Evolutionary conservation across 2,888 invertebrate genomes (phyloP).

Genomic region (Melipona bicolor): DNA sequence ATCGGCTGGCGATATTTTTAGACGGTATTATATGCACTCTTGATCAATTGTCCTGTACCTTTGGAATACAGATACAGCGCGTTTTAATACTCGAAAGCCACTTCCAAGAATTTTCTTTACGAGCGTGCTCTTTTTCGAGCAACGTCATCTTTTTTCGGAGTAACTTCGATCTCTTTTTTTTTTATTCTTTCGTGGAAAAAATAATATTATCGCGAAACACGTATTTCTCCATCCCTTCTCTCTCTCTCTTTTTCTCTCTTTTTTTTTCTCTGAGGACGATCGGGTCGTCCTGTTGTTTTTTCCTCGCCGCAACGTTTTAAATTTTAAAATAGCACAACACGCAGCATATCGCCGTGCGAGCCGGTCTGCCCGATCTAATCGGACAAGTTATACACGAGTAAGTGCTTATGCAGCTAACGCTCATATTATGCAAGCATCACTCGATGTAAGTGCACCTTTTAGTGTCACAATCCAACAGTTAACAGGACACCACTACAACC

Average conservation of each 20-base stretch:
- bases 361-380: constrained; percentile 66
- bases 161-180: not conserved
- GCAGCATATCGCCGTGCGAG: constrained; percentile 33
- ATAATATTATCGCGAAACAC: not conserved
- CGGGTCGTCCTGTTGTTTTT: not conserved
- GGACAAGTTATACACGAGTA: constrained; percentile 68
- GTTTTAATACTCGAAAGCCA: not conserved
- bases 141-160: not conserved
- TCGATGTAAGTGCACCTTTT: constrained; percentile 70
- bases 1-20: constrained; percentile 29
- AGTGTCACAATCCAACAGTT: constrained; percentile 67
- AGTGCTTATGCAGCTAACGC: constrained; percentile 67
- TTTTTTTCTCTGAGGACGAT: not conserved
- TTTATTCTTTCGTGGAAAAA: not conserved
- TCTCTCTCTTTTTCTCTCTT: not conserved
- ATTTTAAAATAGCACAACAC: constrained; percentile 48
- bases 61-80: constrained; percentile 4
- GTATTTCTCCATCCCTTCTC: not conserved
- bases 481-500: constrained; percentile 60
- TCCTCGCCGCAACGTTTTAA: constrained; percentile 12
- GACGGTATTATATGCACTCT: not conserved
- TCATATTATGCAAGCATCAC: constrained; percentile 73
- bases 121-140: not conserved
- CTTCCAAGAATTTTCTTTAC: not conserved
- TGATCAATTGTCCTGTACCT: constrained; percentile 24